Conservation (phyloP, 2,113 vertebrate species). For the Anas platyrhynchos region DNA sequence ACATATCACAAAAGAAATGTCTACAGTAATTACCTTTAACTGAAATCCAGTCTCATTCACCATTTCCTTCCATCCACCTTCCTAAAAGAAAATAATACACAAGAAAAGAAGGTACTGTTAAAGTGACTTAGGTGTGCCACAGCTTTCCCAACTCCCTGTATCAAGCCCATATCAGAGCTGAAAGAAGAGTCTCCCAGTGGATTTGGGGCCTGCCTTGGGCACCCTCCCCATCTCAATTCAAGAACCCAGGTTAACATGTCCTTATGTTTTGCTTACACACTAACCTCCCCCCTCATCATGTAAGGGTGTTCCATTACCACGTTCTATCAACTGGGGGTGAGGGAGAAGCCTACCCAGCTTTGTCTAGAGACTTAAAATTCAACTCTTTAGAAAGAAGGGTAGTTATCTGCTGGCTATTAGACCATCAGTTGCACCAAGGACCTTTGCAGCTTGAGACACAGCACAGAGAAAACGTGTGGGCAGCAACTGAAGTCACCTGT, state of each 20-base stretch:
- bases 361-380: background rate
- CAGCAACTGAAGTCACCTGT: too few relatives aligned
- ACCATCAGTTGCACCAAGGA: background rate
- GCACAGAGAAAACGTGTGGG: background rate
- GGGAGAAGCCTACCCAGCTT: background rate
- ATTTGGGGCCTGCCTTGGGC: background rate
- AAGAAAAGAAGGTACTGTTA: conserved; percentile 52
- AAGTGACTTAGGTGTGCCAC: background rate
- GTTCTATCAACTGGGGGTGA: background rate
- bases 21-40: conserved; percentile 83
- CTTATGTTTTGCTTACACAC: background rate
- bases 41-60: conserved; percentile 95
- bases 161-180: background rate
- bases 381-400: background rate
- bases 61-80: conserved; percentile 92
- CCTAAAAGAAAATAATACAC: conserved; percentile 75
- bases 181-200: background rate
- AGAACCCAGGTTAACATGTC: background rate
- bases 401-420: background rate
- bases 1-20: background rate
- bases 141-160: background rate
- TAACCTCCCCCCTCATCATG: background rate
- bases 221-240: background rate
- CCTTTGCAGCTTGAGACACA: background rate
- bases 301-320: background rate